phyloP scores from a whole-genome alignment of 2,888 invertebrate genomes.

The Fragum sueziense region DNA sequence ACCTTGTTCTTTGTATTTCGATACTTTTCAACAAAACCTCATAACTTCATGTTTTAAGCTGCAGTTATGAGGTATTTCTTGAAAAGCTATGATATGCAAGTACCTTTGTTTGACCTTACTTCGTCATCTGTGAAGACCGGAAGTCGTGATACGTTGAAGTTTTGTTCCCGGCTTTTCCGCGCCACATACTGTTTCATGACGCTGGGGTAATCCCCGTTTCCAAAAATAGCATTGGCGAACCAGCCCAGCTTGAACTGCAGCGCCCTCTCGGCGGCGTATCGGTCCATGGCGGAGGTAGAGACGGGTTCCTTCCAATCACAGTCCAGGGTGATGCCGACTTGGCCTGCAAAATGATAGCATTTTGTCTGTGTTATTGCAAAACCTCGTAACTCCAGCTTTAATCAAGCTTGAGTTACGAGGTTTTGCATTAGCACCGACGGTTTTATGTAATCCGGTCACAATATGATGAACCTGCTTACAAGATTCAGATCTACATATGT shows the following conservation, averaged over 20 bases:
- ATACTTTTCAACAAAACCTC: neutral
- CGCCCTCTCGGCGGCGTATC: conserved; percentile 71
- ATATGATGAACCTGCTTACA: too few relatives aligned
- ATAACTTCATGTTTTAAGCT: too few relatives aligned
- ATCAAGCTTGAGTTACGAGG: too few relatives aligned
- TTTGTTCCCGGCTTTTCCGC: conserved; percentile 68
- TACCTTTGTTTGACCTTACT: conserved; percentile 72
- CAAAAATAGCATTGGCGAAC: conserved; percentile 79
- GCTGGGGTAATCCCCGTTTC: conserved; percentile 84
- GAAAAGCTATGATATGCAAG: too few relatives aligned
- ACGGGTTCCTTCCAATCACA: conserved; percentile 76
- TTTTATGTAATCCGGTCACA: too few relatives aligned
- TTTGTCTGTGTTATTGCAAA: too few relatives aligned
- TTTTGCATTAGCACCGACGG: too few relatives aligned
- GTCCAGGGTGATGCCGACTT: conserved; percentile 72
- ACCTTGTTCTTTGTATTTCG: too few relatives aligned
- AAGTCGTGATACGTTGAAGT: conserved; percentile 67
- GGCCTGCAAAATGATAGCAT: too few relatives aligned
- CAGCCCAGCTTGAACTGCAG: conserved; percentile 78
- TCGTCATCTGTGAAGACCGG: conserved; percentile 78
- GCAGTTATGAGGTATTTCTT: too few relatives aligned
- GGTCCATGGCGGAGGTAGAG: conserved; percentile 60
- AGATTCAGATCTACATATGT: too few relatives aligned
- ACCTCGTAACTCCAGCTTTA: too few relatives aligned
- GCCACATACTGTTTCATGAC: conserved; percentile 74